A percentile compares a stretch with the other conserved stretches of the same genome.
These are phyloP conservation scores for Brachyrhaphis roseni DNA, from an alignment of 2,797 vertebrate species.

Conservation along the genomic window DNA sequence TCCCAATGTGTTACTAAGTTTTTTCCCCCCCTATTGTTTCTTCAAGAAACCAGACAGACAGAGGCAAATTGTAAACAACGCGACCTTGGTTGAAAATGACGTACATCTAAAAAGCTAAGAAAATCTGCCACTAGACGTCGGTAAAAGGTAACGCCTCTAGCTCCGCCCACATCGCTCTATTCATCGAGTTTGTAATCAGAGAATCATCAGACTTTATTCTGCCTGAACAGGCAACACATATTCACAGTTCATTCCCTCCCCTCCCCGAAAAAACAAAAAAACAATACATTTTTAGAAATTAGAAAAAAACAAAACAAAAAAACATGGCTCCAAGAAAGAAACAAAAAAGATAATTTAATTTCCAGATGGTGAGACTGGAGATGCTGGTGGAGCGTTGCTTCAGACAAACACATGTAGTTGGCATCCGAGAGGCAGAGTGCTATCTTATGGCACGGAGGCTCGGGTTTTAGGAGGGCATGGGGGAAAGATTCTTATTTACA, in stretches of 20 bases:
- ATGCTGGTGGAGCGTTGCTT: slow-evolving; percentile 73
- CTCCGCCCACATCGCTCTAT: slow-evolving; percentile 13
- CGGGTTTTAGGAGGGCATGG: slow-evolving; percentile 29
- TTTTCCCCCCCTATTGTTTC: slow-evolving; percentile 28
- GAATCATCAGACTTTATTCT: slow-evolving; percentile 49
- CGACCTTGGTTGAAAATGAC: slow-evolving; percentile 52
- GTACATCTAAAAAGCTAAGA: slow-evolving; percentile 55
- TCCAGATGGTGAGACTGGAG: slow-evolving; percentile 64
- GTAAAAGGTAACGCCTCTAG: slow-evolving; percentile 14
- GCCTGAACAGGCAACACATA: slow-evolving; percentile 69
- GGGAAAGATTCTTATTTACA: slow-evolving; percentile 76
- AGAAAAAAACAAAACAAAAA: not conserved
- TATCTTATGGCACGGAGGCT: slow-evolving; percentile 75
- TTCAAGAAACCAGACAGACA: slow-evolving; percentile 47
- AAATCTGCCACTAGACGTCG: slow-evolving; percentile 29
- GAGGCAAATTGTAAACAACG: slow-evolving; percentile 61
- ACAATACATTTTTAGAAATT: slow-evolving; percentile 41
- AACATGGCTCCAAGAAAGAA: slow-evolving; percentile 53
- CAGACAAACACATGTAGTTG: slow-evolving; percentile 71
- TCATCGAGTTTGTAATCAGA: slow-evolving; percentile 37
- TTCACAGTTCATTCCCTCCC: slow-evolving; percentile 74
- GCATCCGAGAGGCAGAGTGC: slow-evolving; percentile 71
- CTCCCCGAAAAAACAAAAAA: slow-evolving; percentile 1
- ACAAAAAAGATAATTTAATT: slow-evolving; percentile 52
- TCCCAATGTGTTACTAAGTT: not conserved